These are phyloP conservation scores for Montipora efflorescens DNA, from an alignment of 64 coral and sea anemone species.

Conservation along the genomic window DNA sequence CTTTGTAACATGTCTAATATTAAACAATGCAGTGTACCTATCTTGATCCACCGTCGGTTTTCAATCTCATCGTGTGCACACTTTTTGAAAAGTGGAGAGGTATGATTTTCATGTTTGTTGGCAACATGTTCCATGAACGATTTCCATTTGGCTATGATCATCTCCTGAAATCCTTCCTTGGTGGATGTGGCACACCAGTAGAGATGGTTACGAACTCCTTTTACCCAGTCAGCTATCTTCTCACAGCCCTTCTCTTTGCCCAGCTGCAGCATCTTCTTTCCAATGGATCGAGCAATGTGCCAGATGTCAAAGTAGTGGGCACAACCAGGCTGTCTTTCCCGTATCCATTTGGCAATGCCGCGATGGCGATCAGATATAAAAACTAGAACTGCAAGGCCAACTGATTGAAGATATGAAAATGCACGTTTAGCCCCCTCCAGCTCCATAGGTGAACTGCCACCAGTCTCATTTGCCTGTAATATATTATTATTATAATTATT, in stretches of 20 bases:
- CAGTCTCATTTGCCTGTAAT: neutral
- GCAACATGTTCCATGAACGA: slow-evolving; percentile 33
- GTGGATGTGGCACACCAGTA: slow-evolving; percentile 47
- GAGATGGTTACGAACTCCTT: slow-evolving; percentile 36
- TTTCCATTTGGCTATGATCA: slow-evolving; percentile 27
- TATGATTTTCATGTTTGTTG: slow-evolving; percentile 31
- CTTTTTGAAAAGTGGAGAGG: slow-evolving; percentile 5
- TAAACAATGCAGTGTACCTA: slow-evolving; percentile 1
- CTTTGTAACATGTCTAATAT: slow-evolving; percentile 13
- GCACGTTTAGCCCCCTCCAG: slow-evolving; percentile 32
- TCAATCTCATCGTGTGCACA: slow-evolving; percentile 11
- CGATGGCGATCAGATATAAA: neutral
- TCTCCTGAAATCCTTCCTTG: slow-evolving; percentile 19
- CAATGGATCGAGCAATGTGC: slow-evolving; percentile 26
- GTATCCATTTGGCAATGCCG: neutral
- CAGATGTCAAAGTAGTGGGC: slow-evolving; percentile 2
- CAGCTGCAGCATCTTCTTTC: slow-evolving; percentile 25
- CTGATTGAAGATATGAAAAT: slow-evolving; percentile 7
- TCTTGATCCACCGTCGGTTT: neutral
- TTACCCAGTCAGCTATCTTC: slow-evolving; percentile 25
- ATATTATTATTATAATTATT: neutral
- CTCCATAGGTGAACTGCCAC: slow-evolving; percentile 16
- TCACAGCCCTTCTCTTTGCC: slow-evolving; percentile 25
- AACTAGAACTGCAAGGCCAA: neutral
- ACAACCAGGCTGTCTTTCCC: neutral